These are phyloP conservation scores for Hippoglossus stenolepis DNA, from an alignment of 2,113 vertebrate genomes.

Conservation along the genomic window DNA sequence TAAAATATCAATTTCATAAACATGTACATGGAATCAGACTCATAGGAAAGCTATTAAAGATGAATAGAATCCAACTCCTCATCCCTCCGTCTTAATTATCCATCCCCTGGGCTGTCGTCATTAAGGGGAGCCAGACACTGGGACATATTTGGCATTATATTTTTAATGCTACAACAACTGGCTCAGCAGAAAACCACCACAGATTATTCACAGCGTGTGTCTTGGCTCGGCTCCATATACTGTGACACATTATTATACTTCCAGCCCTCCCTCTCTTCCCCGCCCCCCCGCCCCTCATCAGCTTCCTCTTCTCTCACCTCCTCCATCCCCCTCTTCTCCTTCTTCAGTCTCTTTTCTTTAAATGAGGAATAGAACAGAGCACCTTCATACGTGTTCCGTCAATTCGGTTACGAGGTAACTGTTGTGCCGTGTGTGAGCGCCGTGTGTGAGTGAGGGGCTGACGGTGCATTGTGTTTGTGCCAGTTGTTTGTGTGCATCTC, in stretches of 20 bases:
- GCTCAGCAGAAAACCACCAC: conserved; percentile 64
- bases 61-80: conserved; percentile 40
- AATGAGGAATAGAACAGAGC: conserved; percentile 48
- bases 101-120: conserved; percentile 65
- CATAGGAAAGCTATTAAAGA: conserved; percentile 56
- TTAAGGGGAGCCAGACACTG: conserved; percentile 72
- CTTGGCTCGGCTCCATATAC: conserved; percentile 66
- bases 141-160: conserved; percentile 72
- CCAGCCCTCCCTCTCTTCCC: conserved; percentile 19
- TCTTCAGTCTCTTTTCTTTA: conserved; percentile 39
- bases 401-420: conserved; percentile 46
- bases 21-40: conserved; percentile 18
- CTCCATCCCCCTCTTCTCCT: conserved; percentile 30
- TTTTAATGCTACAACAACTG: conserved; percentile 74
- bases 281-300: not conserved
- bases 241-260: conserved; percentile 74
- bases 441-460: conserved; percentile 42
- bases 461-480: conserved; percentile 69
- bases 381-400: conserved; percentile 58
- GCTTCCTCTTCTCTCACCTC: conserved; percentile 10
- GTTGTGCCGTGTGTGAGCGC: not conserved
- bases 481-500: conserved; percentile 74
- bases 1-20: conserved; percentile 16
- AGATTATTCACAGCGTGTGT: conserved; percentile 74
- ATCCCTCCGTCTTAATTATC: conserved; percentile 70